Base-by-base conservation (phyloP, 2,888 invertebrate genomes). In the Liodrosophila aerea region DNA sequence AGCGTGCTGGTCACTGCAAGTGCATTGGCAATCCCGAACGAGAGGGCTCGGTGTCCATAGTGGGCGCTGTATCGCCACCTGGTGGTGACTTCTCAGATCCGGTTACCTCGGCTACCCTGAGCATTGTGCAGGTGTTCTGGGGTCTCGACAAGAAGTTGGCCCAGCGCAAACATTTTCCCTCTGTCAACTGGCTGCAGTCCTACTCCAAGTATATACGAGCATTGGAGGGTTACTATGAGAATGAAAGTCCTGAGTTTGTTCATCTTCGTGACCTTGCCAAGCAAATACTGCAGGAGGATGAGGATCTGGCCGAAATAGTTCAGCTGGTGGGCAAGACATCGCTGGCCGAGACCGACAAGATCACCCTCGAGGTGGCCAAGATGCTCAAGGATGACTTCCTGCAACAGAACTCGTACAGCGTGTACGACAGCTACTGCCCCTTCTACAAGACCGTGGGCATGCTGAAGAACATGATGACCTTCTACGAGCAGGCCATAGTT, bases 61-160 rank as follows among this genome's bases (percentile, higher is more conserved):
- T 99, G 64, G 99, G 99, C 73, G 99, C 99, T 87, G 99, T 99
- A 59, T 99, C 99, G 1, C 99, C 99, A 27, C 99, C 99, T 85
- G 99, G 99, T 90, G 99, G 99, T 91, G 99, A 99, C 92, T 99
- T 99, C 93, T 98, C 99, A 9, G 99, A 99, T 93, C 99, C 99
- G 39, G 99, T 99, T 51, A 99, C 99, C 2, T 97, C 99, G 0
- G 99, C 99, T 60, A 99, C 99, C 4, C 93, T 99, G 61, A 97
- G 97, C 92, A 99, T 99, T 89, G 98, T 98, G 64, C 98, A 99
- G 91, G 99, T 99, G 91, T 99, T 99, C 92, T 99, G 99, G 99
- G 99, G 99, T 47, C 92, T 99, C 88, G 99, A 99, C 91, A 99
- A 99, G 91, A 99, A 98, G 90, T 93, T 99, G 62, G 99, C 99